A percentile compares a stretch with the other conserved stretches of the same genome.
phyloP scores from a whole-genome alignment of 1,140 invertebrate genomes.

The Acyrthosiphon pisum region DNA sequence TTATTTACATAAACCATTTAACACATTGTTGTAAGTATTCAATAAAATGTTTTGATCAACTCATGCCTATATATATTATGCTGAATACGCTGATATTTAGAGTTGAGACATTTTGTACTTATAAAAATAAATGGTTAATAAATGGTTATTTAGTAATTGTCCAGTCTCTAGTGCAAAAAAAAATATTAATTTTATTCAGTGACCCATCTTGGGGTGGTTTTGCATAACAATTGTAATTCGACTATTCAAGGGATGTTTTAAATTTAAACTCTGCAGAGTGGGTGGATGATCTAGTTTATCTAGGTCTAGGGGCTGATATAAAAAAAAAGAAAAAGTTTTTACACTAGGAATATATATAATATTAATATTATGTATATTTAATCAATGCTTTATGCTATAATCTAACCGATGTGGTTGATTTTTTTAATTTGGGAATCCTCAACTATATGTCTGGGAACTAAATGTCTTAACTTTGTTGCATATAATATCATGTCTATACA shows the following conservation, averaged over 20 bases:
- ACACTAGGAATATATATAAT: too few relatives aligned
- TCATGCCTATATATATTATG: background rate
- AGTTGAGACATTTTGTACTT: background rate
- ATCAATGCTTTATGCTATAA: too few relatives aligned
- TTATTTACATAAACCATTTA: constrained; percentile 87
- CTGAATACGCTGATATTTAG: background rate
- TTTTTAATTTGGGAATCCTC: background rate
- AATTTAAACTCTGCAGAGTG: too few relatives aligned
- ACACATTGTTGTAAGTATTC: constrained; percentile 80
- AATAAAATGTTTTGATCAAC: background rate
- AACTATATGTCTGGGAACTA: too few relatives aligned
- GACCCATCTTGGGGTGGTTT: background rate
- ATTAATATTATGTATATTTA: too few relatives aligned
- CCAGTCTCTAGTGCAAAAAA: background rate
- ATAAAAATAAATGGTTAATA: background rate
- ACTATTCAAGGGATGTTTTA: background rate
- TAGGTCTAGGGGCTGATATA: too few relatives aligned
- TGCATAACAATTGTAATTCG: background rate
- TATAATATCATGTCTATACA: background rate
- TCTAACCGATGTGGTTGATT: background rate
- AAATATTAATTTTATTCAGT: background rate
- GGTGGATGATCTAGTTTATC: background rate
- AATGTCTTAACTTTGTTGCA: background rate
- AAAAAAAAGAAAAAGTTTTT: too few relatives aligned
- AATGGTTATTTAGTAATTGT: background rate